phyloP scores from a whole-genome alignment of 2,888 invertebrate genomes.

The Archaeoteleia sp. region DNA sequence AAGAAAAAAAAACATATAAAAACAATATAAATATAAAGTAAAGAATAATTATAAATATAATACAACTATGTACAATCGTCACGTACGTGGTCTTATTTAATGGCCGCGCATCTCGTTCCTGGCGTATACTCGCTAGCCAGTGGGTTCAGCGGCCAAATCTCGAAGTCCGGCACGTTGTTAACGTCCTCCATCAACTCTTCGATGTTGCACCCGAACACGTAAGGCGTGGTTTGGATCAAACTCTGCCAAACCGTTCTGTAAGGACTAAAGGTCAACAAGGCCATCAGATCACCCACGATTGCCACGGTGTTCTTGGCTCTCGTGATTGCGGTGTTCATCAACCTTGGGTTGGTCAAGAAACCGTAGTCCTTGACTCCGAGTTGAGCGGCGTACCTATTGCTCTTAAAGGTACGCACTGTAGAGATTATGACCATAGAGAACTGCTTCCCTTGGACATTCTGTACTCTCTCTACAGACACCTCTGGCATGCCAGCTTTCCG shows the following conservation, averaged over 20 bases:
- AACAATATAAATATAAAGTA: no score
- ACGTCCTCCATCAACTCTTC: slow-evolving; percentile 39
- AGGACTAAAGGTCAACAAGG: slow-evolving; percentile 84
- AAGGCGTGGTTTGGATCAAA: slow-evolving; percentile 77
- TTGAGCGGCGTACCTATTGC: slow-evolving; percentile 78
- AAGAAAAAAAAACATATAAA: no score
- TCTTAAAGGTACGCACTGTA: slow-evolving; percentile 85
- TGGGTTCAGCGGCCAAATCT: no score
- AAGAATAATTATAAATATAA: no score
- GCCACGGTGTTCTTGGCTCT: slow-evolving; percentile 88
- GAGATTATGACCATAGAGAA: slow-evolving; percentile 88
- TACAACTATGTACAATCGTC: no score
- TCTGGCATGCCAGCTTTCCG: slow-evolving; percentile 83
- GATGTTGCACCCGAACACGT: slow-evolving; percentile 60
- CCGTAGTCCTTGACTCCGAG: slow-evolving; percentile 83
- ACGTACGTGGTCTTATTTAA: no score
- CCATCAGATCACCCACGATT: slow-evolving; percentile 90
- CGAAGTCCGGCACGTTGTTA: no score
- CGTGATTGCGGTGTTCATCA: slow-evolving; percentile 89
- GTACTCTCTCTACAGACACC: slow-evolving; percentile 87
- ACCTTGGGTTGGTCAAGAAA: slow-evolving; percentile 87
- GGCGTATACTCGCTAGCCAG: no score
- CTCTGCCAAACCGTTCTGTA: slow-evolving; percentile 89
- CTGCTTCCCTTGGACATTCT: slow-evolving; percentile 92
- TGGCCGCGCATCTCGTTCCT: no score